These are phyloP conservation scores for Notothenia rossii DNA, from an alignment of 2,113 vertebrate genomes.

Conservation along the genomic window DNA sequence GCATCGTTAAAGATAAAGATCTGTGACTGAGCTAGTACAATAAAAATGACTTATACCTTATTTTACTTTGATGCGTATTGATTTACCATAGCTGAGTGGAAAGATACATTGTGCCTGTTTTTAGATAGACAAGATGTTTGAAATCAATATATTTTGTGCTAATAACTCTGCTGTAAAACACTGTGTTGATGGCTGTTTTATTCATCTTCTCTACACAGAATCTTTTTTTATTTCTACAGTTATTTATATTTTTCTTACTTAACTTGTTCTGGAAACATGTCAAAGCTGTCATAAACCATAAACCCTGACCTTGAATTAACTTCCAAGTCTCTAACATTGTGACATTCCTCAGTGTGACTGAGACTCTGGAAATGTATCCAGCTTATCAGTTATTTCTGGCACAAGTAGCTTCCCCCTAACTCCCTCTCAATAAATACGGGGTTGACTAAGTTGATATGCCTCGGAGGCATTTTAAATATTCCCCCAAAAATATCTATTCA, in stretches of 20 bases:
- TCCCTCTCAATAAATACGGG: constrained; percentile 74
- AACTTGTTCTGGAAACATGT: constrained; percentile 29
- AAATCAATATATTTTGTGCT: constrained; percentile 12
- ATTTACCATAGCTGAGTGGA: constrained; percentile 36
- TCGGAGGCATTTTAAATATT: constrained; percentile 77
- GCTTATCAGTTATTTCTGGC: constrained; percentile 78
- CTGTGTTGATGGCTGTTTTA: constrained; percentile 11
- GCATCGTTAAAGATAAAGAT: background rate
- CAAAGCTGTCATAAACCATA: constrained; percentile 48
- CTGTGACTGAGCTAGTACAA: constrained; percentile 2
- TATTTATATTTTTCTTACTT: constrained; percentile 22
- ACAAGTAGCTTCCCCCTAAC: constrained; percentile 58
- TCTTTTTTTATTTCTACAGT: constrained; percentile 6
- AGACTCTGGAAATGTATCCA: constrained; percentile 67
- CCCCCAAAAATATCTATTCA: constrained; percentile 80
- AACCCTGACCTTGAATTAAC: constrained; percentile 69
- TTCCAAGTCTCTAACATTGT: constrained; percentile 49
- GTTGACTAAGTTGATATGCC: constrained; percentile 79
- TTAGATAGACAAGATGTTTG: constrained; percentile 34
- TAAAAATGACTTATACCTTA: constrained; percentile 14
- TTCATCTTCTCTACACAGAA: background rate
- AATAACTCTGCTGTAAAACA: constrained; percentile 28
- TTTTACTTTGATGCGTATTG: constrained; percentile 47
- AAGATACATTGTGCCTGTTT: constrained; percentile 11
- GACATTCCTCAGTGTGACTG: constrained; percentile 63